Conservation (phyloP, 2,113 vertebrate species). For the Rutilus rutilus region DNA sequence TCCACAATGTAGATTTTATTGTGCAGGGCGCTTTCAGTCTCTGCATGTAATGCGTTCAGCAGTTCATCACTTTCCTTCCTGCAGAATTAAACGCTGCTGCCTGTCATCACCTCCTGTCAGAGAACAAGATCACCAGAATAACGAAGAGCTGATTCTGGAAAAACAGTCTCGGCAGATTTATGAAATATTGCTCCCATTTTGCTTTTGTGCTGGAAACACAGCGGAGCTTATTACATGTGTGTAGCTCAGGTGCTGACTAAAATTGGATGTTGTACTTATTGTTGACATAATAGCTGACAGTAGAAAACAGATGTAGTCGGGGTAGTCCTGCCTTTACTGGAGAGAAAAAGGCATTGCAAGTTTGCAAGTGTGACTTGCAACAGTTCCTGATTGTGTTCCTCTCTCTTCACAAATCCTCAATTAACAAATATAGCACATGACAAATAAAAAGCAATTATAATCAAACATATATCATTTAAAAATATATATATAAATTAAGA, state of each 20-base stretch:
- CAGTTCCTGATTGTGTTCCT: neutral
- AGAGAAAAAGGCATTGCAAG: neutral
- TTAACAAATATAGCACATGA: neutral
- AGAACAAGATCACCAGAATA: conserved; percentile 44
- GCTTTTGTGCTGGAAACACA: conserved; percentile 19
- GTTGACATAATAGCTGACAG: conserved; percentile 21
- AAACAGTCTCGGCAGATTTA: conserved; percentile 32
- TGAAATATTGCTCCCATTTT: conserved; percentile 21
- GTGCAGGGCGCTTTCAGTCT: conserved; percentile 35
- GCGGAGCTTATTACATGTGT: conserved; percentile 16
- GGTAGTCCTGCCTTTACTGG: neutral
- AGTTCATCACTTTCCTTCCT: conserved; percentile 51
- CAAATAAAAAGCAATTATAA: neutral
- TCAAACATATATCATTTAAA: neutral
- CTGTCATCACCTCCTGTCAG: conserved; percentile 44
- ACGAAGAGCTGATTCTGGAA: conserved; percentile 43
- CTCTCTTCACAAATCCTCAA: neutral
- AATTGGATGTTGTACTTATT: conserved; percentile 16
- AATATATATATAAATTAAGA: no score
- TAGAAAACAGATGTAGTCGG: neutral
- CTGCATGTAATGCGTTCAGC: conserved; percentile 51
- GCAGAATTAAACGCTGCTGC: conserved; percentile 56
- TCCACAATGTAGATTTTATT: conserved; percentile 53
- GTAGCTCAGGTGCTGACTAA: conserved; percentile 12
- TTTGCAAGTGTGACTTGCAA: neutral